Evolutionary conservation across 92 coral and sea anemone species (phyloP), one percentile per base, ranked within the genome.

Genomic region (Palythoa grandis): DNA sequence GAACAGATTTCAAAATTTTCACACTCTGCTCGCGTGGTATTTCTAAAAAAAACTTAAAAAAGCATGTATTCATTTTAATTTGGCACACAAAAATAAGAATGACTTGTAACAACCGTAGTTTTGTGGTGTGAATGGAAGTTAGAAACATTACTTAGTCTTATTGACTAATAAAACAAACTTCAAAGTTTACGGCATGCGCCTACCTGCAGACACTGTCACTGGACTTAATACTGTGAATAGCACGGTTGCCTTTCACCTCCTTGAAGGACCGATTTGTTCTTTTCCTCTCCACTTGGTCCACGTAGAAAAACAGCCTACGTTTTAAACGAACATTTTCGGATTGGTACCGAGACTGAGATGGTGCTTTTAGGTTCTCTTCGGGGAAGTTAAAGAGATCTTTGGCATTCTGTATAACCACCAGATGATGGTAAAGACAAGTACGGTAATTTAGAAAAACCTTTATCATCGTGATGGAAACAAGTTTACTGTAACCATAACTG

Each of bases 381-480:
- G 91, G 85, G 38, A 88, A 91, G 3, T 76, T 52, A 76, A 79
- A 87, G 19, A 90, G 70, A 79, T 90, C 90, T 14, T 86, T 63
- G 7, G 90, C 88, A 57, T 87, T 90, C 67, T 87, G 82, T 22
- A 88, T 85, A 20, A 91, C 78, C 52, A 83, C 77, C 87, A 77
- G 25, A 63, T 63, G 25, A 63, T 10, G 69, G 25, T 63, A 63
- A 63, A 63, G 69, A n/a, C 69, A 63, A 63, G 9, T 63, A 63
- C 25, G 69, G 9, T 63, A 63, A 56, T 56, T 35, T 17, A 68
- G 23, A 63, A 63, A 16, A 63, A n/a, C 69, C 69, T 63, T 63
- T n/a, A 63, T 63, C 69, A 63, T 63, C 25, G 29, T n/a, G 69
- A 63, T 11, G 25, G 24, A 63, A n/a, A 63, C 69, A 63, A n/a